Percentiles rank a stretch among this genome's conserved stretches.
phyloP scores from a whole-genome alignment of 2,888 invertebrate species.

The Zhengitettix transpicula region DNA sequence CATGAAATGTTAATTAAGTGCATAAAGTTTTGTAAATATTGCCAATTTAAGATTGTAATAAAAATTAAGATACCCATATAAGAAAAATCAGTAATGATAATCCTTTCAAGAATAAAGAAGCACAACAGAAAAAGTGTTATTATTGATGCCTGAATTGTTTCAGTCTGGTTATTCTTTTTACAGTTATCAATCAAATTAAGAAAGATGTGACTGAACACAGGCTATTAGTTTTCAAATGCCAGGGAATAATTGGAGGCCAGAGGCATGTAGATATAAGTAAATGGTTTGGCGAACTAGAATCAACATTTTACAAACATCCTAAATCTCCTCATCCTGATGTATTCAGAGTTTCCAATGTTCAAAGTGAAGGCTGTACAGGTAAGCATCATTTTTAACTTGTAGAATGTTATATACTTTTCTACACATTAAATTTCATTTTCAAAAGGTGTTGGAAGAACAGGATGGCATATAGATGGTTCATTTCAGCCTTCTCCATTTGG shows the following conservation, averaged over 20 bases:
- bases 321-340: slow-evolving; percentile 20
- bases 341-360: slow-evolving; percentile 19
- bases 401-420: neutral
- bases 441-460: slow-evolving; percentile 18
- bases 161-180: neutral
- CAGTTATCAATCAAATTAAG: slow-evolving; percentile 18
- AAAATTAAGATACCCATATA: too few relatives aligned
- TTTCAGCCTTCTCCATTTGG: slow-evolving; percentile 19
- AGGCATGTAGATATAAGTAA: slow-evolving; percentile 19
- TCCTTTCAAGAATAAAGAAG: too few relatives aligned
- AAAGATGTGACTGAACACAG: slow-evolving; percentile 17
- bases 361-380: slow-evolving; percentile 19
- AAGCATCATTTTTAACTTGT: neutral
- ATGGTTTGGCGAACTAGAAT: slow-evolving; percentile 20
- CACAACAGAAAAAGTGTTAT: too few relatives aligned
- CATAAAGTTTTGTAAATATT: too few relatives aligned
- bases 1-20: too few relatives aligned
- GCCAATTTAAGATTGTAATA: too few relatives aligned
- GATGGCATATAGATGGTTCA: slow-evolving; percentile 21
- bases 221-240: slow-evolving; percentile 18
- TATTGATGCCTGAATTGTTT: too few relatives aligned
- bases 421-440: neutral
- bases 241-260: slow-evolving; percentile 17
- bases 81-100: too few relatives aligned
- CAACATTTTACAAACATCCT: slow-evolving; percentile 19